Evolutionary conservation across 2,888 invertebrate species (phyloP).

Genomic region (Conops quadrifasciatus): DNA sequence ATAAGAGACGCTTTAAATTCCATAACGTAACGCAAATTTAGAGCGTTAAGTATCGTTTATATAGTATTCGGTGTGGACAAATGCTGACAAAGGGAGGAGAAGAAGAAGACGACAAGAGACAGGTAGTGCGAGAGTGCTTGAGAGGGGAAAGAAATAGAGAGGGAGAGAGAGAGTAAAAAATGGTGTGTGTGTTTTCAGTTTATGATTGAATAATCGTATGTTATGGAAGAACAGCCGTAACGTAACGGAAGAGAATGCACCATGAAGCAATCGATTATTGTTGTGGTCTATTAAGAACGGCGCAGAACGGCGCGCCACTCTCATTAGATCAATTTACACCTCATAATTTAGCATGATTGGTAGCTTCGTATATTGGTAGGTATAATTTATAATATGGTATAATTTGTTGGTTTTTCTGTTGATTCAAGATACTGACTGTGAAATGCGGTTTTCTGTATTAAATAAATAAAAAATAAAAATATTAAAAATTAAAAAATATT

Average conservation of each 20-base stretch:
- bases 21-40: conserved; percentile 65
- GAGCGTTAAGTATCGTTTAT: no score
- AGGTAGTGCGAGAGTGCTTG: conserved; percentile 1
- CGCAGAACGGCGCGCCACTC: background rate
- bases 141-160: conserved; percentile 8
- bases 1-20: conserved; percentile 65
- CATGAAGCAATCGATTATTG: background rate
- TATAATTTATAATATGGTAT: background rate
- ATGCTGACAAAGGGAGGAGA: conserved; percentile 17
- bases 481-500: no score
- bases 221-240: conserved; percentile 11
- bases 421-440: no score
- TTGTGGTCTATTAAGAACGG: conserved; percentile 7
- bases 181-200: conserved; percentile 9
- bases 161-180: background rate
- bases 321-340: conserved; percentile 22
- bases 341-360: conserved; percentile 4
- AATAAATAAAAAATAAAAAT: no score
- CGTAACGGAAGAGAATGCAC: conserved; percentile 7
- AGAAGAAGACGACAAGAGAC: background rate
- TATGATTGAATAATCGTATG: conserved; percentile 25
- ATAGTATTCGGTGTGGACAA: conserved; percentile 47
- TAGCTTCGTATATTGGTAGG: background rate
- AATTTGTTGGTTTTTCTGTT: background rate
- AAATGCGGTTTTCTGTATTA: no score